A percentile compares a stretch with the other conserved stretches of the same genome.
Conservation (phyloP, 2,797 vertebrate species). For the Lepus oiostolus region DNA sequence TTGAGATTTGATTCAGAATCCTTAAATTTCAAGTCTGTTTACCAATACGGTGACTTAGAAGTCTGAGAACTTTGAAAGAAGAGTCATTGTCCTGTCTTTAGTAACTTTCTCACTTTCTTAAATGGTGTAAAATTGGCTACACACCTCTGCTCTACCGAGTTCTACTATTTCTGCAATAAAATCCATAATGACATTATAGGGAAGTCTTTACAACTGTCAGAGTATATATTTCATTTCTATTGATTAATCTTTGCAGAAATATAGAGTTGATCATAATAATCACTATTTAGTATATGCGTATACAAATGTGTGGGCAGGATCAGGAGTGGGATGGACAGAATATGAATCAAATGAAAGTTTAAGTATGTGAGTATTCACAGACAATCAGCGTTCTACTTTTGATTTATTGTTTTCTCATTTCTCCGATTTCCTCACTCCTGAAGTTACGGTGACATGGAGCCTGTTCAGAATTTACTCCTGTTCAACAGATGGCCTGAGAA, state of each 20-base stretch:
- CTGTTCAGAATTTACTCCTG: not conserved
- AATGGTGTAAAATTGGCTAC: not conserved
- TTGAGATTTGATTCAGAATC: not conserved
- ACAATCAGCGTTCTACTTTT: not conserved
- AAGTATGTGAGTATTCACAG: not conserved
- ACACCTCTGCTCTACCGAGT: not conserved
- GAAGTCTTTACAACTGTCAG: not conserved
- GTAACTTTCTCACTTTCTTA: not conserved
- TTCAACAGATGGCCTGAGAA: not conserved
- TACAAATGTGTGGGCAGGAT: not conserved
- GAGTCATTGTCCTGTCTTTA: not conserved
- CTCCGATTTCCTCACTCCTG: not conserved
- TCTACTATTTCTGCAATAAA: not conserved
- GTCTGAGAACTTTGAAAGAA: not conserved
- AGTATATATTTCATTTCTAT: not conserved
- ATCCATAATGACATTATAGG: not conserved
- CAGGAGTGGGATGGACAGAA: fast-evolving
- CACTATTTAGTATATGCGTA: not conserved
- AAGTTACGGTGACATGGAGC: not conserved
- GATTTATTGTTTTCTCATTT: not conserved
- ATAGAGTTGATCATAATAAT: not conserved
- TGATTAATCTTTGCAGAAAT: not conserved
- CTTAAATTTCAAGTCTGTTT: not conserved
- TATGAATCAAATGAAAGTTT: too few species aligned
- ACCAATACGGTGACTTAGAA: not conserved